Conservation (phyloP, 2,113 vertebrate species). For the Phocoena sinus region DNA sequence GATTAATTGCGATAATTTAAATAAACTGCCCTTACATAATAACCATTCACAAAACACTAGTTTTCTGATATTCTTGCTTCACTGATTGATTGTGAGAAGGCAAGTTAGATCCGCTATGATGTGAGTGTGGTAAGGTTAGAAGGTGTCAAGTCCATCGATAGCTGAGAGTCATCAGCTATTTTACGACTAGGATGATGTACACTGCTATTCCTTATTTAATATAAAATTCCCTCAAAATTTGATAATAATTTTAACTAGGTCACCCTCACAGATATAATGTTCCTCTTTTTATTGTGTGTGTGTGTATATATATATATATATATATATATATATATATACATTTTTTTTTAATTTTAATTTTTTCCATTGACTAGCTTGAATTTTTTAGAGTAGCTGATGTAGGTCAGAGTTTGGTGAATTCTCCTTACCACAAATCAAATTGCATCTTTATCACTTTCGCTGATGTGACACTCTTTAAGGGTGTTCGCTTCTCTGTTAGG, state of each 20-base stretch:
- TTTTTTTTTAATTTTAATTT: neutral
- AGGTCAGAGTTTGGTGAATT: neutral
- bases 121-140: neutral
- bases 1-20: neutral
- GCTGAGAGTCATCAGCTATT: too few relatives aligned
- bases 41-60: neutral
- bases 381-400: neutral
- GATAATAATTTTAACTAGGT: neutral
- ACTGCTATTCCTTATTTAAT: neutral
- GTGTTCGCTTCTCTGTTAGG: too few relatives aligned
- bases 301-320: neutral
- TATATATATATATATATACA: rapidly evolving
- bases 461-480: neutral
- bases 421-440: neutral
- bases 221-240: neutral
- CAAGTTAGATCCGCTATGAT: neutral
- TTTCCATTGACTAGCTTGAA: neutral
- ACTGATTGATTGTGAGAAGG: neutral
- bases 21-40: neutral
- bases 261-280: neutral
- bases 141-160: neutral
- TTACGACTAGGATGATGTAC: neutral
- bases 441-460: neutral
- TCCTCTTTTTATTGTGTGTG: neutral
- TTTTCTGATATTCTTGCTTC: neutral